Evolutionary conservation across 2,888 invertebrate species (phyloP).

Genomic region (Troilus luridus): DNA sequence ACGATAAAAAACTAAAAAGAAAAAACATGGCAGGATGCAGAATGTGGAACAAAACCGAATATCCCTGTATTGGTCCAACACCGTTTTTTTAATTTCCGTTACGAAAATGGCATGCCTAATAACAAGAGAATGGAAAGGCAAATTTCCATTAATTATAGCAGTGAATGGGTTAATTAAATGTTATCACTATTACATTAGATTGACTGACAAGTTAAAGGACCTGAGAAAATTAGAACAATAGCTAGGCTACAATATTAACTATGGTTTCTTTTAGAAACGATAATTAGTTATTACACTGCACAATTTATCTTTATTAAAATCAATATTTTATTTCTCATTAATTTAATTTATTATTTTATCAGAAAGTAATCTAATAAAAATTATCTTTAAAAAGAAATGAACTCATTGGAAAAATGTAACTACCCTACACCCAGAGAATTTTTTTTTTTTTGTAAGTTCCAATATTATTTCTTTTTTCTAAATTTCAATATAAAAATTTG

Average conservation of each 20-base stretch:
- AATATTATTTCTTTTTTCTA: no score
- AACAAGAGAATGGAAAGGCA: constrained; percentile 32
- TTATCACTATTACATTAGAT: constrained; percentile 1
- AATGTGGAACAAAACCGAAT: constrained; percentile 3
- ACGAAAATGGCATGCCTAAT: constrained; percentile 22
- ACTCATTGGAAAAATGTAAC: no score
- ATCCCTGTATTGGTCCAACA: background rate
- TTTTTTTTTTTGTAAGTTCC: no score
- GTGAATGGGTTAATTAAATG: constrained; percentile 16
- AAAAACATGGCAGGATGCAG: background rate
- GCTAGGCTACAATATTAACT: background rate
- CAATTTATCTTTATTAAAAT: no score
- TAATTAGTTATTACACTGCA: no score
- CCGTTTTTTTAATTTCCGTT: constrained; percentile 37
- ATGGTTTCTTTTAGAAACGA: background rate
- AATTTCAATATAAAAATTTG: no score
- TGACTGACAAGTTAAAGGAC: background rate
- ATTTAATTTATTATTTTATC: no score
- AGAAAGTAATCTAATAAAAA: no score
- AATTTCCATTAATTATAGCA: background rate
- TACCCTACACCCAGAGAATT: no score
- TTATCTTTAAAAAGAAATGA: no score
- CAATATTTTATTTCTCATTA: no score
- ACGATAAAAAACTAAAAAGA: background rate
- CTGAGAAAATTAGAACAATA: background rate